Evolutionary conservation across 2,888 invertebrate species (phyloP).

Genomic region (Sphaerophoria taeniata): DNA sequence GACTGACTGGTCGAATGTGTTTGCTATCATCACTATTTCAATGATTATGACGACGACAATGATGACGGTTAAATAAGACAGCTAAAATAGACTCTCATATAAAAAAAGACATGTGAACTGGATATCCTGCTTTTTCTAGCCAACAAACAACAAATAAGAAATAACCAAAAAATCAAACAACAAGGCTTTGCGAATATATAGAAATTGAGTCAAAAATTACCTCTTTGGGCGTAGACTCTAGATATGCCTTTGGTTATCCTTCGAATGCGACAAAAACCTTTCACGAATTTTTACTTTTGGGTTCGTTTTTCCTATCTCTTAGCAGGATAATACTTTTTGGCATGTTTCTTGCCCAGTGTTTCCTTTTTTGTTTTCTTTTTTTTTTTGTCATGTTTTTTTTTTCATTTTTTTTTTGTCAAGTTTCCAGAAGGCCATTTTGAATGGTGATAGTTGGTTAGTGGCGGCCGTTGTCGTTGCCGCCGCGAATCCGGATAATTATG

Average conservation of each 20-base stretch:
- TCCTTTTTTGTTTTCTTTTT: constrained; percentile 28
- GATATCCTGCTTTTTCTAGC: constrained; percentile 16
- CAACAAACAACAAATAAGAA: constrained; percentile 9
- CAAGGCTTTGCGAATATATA: constrained; percentile 31
- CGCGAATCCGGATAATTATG: too few species aligned
- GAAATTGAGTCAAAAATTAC: constrained; percentile 61
- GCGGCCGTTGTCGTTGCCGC: too few species aligned
- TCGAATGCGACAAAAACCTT: constrained; percentile 69
- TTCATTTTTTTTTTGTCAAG: constrained; percentile 54
- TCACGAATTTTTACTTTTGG: too few species aligned
- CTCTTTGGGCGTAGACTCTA: constrained; percentile 59
- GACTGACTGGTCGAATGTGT: too few species aligned
- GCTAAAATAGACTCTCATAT: neutral
- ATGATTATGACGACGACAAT: neutral
- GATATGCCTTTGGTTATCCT: constrained; percentile 57
- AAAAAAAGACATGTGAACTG: constrained; percentile 36
- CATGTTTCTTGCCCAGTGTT: constrained; percentile 65
- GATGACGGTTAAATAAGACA: neutral
- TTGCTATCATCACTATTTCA: constrained; percentile 2
- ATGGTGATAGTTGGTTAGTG: too few species aligned
- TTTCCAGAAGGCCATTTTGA: too few species aligned
- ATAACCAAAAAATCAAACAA: neutral
- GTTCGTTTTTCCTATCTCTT: constrained; percentile 24
- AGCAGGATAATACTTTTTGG: constrained; percentile 70
- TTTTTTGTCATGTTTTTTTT: too few species aligned